Evolutionary conservation across 2,888 invertebrate genomes (phyloP), one percentile per base, ranked within the genome.

Genomic region (Alcis repandata): DNA sequence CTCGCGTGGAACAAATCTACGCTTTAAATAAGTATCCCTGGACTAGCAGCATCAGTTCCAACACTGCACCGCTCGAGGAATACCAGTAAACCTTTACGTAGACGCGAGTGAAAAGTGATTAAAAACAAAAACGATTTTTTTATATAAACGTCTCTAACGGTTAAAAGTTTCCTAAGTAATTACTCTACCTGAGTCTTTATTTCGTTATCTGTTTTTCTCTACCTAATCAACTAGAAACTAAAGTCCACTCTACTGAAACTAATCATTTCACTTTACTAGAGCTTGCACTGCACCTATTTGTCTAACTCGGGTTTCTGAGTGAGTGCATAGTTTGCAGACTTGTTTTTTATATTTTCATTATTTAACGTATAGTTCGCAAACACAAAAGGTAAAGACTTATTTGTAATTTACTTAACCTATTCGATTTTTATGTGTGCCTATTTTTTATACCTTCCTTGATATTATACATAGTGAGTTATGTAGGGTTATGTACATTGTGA

Each of bases 1-100:
- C 73, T 88, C 79, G 85, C 80, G 87, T 86, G 92, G 85, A 91
- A 92, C 92, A 81, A 68, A 82, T 78, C 72, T 70, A 57, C 73
- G 81, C 86, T 84, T 90, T 92, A 92, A 89, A 92, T 91, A 89
- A 81, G 82, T 85, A 84, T 82, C 80, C 82, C 82, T 76, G 82
- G 79, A 79, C 76, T 69, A 71, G 38, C 80, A 85, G 78, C 84
- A 84, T 82, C 88, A 91, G 91, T 91, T 69, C 76, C 72, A 73
- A 69, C 70, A 70, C 73, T 75, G 75, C 78, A 80, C 73, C 78
- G 75, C 72, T 73, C 63, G 63, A 22, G 48, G 52, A 64, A 61
- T 69, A 79, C 69, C 75, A 73, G 15, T 32, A 59, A 43, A 46
- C 19, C 17, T 48, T 43, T 73, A 68, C 74, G 69, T 69, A 59